A percentile compares a stretch with the other conserved stretches of the same genome.
Evolutionary conservation across 2,888 invertebrate species (phyloP).

Genomic region (Lasioglossum morio): DNA sequence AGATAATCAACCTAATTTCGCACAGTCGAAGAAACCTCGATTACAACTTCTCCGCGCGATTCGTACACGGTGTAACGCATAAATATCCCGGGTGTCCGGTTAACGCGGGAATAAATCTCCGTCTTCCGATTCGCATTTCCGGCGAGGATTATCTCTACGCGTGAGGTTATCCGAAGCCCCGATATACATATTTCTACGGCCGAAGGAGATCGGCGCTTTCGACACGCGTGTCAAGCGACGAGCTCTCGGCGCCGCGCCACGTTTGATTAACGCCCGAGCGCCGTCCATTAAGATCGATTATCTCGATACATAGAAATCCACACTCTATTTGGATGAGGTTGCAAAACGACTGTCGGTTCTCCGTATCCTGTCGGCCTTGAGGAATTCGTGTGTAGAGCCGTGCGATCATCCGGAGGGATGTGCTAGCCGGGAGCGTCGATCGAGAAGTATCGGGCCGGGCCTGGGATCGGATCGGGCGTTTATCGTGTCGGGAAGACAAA

Average conservation of each 20-base stretch:
- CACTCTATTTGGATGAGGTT: conserved; percentile 52
- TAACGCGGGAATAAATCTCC: not conserved
- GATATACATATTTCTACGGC: conserved; percentile 24
- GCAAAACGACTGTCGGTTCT: conserved; percentile 44
- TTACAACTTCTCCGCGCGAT: not conserved
- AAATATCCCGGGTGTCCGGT: not conserved
- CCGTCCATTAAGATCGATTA: conserved; percentile 68
- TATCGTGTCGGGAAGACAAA: conserved; percentile 70
- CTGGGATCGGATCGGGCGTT: conserved; percentile 2
- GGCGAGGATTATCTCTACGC: not conserved
- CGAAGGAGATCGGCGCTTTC: not conserved
- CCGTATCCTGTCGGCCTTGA: not conserved
- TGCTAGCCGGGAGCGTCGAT: conserved; percentile 1
- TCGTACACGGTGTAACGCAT: not conserved
- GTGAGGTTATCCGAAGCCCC: not conserved
- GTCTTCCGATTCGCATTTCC: not conserved
- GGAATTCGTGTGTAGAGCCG: not conserved
- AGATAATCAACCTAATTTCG: not conserved
- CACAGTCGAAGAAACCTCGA: not conserved
- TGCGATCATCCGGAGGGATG: not conserved
- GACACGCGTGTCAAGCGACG: not conserved
- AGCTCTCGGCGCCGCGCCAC: not conserved
- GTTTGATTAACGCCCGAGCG: conserved; percentile 52
- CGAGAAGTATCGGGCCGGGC: not conserved
- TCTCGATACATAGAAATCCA: conserved; percentile 61